phyloP scores from a whole-genome alignment of 2,888 invertebrate genomes.

The Parnassius apollo region DNA sequence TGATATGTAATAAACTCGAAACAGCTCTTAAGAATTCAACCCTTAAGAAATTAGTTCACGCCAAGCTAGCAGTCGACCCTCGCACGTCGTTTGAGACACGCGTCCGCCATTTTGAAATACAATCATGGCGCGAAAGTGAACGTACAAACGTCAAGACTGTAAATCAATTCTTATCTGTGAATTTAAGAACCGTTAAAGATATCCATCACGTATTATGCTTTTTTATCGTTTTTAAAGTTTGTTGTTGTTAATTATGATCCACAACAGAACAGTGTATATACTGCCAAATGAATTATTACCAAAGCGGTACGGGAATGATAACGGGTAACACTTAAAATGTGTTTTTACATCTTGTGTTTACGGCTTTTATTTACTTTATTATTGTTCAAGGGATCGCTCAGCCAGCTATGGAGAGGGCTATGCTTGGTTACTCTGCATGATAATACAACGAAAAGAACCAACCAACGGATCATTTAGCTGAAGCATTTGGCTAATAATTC shows the following conservation, averaged over 20 bases:
- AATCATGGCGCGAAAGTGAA: slow-evolving; percentile 52
- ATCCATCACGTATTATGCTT: not conserved
- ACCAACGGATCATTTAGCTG: too few relatives aligned
- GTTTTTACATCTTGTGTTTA: not conserved
- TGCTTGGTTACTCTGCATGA: too few relatives aligned
- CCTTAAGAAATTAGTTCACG: slow-evolving; percentile 52
- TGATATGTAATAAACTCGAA: slow-evolving; percentile 50
- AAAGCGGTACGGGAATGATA: slow-evolving; percentile 66
- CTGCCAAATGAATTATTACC: slow-evolving; percentile 74
- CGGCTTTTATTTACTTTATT: too few relatives aligned
- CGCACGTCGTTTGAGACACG: slow-evolving; percentile 53
- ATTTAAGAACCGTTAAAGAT: not conserved
- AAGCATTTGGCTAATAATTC: too few relatives aligned
- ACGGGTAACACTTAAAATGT: slow-evolving; percentile 53
- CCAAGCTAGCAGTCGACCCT: slow-evolving; percentile 54
- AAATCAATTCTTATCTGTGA: slow-evolving; percentile 1
- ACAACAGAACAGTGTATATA: slow-evolving; percentile 74
- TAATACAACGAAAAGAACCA: too few relatives aligned
- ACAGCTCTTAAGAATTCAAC: slow-evolving; percentile 53
- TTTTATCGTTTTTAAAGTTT: not conserved
- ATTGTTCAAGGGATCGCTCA: too few relatives aligned
- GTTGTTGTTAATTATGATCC: slow-evolving; percentile 55
- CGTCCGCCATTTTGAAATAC: slow-evolving; percentile 44
- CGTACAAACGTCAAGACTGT: slow-evolving; percentile 29
- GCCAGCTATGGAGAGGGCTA: too few relatives aligned